Evolutionary conservation across 2,888 invertebrate genomes (phyloP).

Genomic region (Sabatieria punctata): DNA sequence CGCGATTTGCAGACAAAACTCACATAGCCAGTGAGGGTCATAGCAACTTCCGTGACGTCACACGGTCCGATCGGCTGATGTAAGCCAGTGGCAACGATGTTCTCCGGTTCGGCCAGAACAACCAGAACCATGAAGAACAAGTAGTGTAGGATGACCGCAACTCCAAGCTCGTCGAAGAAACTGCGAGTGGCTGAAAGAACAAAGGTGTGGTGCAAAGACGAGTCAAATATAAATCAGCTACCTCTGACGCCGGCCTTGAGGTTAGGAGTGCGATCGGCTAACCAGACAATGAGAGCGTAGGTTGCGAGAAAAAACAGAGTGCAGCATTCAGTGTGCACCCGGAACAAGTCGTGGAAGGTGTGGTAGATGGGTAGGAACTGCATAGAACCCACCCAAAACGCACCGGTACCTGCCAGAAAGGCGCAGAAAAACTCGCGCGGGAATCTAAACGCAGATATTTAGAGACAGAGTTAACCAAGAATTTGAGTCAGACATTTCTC

Average conservation of each 20-base stretch:
- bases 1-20: constrained; percentile 15
- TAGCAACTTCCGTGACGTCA: constrained; percentile 43
- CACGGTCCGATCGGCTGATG: constrained; percentile 60
- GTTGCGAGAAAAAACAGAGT: constrained; percentile 47
- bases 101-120: constrained; percentile 48
- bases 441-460: constrained; percentile 36
- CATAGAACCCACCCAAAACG: constrained; percentile 54
- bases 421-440: constrained; percentile 42
- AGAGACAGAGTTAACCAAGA: constrained; percentile 18
- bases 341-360: constrained; percentile 49
- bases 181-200: constrained; percentile 5
- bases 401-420: constrained; percentile 45
- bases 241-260: too few species aligned
- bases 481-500: too few species aligned
- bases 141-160: constrained; percentile 44
- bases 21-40: constrained; percentile 52
- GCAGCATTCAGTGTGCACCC: constrained; percentile 53
- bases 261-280: constrained; percentile 46
- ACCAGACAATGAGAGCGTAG: constrained; percentile 45
- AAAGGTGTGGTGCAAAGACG: not conserved
- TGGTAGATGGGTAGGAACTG: constrained; percentile 58
- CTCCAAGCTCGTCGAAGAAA: constrained; percentile 27
- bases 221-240: not conserved
- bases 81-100: constrained; percentile 49
- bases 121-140: constrained; percentile 46